Base-by-base conservation (phyloP, 2,113 vertebrate genomes). In the Pogonocichla stellata region DNA sequence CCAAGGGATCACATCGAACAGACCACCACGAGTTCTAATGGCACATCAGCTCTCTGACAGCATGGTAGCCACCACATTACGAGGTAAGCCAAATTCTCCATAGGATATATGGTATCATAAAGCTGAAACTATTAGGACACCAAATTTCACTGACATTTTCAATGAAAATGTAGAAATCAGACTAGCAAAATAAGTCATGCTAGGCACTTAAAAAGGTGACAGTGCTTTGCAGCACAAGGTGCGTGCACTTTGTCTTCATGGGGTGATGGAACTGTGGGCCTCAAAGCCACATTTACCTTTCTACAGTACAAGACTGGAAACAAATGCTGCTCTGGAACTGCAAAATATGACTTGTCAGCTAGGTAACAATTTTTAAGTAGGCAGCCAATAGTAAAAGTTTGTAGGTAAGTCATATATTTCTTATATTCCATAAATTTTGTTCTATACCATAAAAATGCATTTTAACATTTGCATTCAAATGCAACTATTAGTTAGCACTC, bases 41-140 rank as follows among this genome's bases (percentile, higher is more conserved):
- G 14, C 24, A 5, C 3, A 5, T 50, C 10, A 33, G 14, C 34
- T 26, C 25, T 45, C 33, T 10, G 20, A 18, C 24, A 17, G 3
- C 17, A 1, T 2, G 40, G 23, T 6, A 33, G 26, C 15, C 18
- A 2, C 19, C 8, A 23, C 6, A 2, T 5, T 28, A 9, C 0
- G 26, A 31, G 19, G 16, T 34, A 26, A 93, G 48, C 19, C 42
- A 34, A 53, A 66, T 66, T 77, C 54, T 38, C 0, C 0, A 1
- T 10, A 18, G 33, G 20, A 47, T 20, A 3, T 9, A 7, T 2
- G 12, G 40, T 33, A 3, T 43, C 67, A 69, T 12, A 20, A 45
- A 12, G 36, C 71, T 24, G 36, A 48, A 57, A 48, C 17, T 56
- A 25, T 34, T 19, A 16, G 1, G 50, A n/a, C n/a, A 33, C 15